These are phyloP conservation scores for Calliopum simillimum DNA, from an alignment of 2,888 invertebrate genomes.

Conservation along the genomic window DNA sequence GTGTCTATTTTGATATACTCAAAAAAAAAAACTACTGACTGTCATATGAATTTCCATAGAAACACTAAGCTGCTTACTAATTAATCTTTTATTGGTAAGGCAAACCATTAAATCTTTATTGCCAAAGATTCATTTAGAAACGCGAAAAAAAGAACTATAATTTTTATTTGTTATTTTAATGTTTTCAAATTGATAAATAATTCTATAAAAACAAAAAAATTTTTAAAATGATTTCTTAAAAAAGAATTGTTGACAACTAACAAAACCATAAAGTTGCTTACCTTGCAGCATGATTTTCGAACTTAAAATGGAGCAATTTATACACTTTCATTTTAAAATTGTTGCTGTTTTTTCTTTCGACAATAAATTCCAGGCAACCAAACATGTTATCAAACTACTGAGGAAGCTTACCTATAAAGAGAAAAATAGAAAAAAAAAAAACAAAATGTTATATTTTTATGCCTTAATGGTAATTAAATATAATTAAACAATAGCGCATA, in stretches of 20 bases:
- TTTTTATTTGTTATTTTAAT: too few species aligned
- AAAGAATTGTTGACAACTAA: background rate
- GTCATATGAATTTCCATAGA: too few species aligned
- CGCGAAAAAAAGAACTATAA: too few species aligned
- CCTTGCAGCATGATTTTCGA: background rate
- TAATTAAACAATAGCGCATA: too few species aligned
- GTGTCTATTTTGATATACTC: too few species aligned
- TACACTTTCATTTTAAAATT: constrained; percentile 18
- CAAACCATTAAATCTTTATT: background rate
- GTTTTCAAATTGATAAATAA: too few species aligned
- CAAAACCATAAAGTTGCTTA: too few species aligned
- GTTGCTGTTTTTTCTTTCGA: too few species aligned
- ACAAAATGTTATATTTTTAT: too few species aligned
- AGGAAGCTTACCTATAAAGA: constrained; percentile 3
- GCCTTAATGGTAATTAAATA: too few species aligned
- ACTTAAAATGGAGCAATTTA: constrained; percentile 13
- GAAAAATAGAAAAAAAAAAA: constrained; percentile 3
- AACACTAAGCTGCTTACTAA: constrained; percentile 1
- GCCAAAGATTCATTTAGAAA: background rate
- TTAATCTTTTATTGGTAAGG: background rate
- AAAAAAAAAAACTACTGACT: too few species aligned
- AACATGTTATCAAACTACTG: background rate
- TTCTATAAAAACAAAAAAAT: too few species aligned
- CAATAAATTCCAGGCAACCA: background rate
- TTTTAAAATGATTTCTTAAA: background rate